phyloP scores from a whole-genome alignment of 2,797 vertebrate species.

The Siniperca undulata region DNA sequence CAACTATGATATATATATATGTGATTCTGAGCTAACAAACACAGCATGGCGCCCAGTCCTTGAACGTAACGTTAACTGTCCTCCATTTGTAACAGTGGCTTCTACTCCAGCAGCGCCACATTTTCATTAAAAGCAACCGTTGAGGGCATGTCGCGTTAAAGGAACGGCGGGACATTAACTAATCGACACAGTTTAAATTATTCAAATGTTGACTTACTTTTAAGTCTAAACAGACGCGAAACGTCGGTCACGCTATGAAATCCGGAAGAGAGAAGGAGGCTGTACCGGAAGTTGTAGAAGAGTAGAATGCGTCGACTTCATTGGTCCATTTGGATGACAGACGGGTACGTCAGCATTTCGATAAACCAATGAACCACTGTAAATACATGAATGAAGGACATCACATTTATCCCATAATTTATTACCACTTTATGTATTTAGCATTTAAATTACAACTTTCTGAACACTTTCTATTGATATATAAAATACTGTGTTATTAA shows the following conservation, averaged over 20 bases:
- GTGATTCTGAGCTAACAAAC: background rate
- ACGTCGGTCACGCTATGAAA: slow-evolving; percentile 87
- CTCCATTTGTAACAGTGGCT: slow-evolving; percentile 1
- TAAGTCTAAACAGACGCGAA: slow-evolving; percentile 92
- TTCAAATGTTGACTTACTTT: slow-evolving; percentile 83
- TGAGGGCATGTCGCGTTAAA: rapidly evolving
- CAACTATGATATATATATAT: no score
- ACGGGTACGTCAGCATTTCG: rapidly evolving
- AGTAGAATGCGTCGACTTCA: slow-evolving; percentile 41
- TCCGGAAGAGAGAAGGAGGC: slow-evolving; percentile 71
- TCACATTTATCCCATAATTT: background rate
- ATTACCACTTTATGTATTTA: background rate
- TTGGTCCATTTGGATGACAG: slow-evolving; percentile 61
- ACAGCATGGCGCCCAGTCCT: slow-evolving; percentile 58
- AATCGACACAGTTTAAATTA: rapidly evolving
- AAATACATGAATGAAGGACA: background rate
- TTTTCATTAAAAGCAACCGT: rapidly evolving
- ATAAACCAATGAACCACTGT: background rate
- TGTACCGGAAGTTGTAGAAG: slow-evolving; percentile 14
- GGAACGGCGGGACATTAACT: rapidly evolving
- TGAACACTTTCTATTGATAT: background rate
- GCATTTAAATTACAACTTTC: background rate
- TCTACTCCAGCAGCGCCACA: rapidly evolving
- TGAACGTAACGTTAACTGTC: background rate
- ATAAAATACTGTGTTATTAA: no score